Conservation (phyloP, 2,113 vertebrate species). For the Muntiacus reevesi region DNA sequence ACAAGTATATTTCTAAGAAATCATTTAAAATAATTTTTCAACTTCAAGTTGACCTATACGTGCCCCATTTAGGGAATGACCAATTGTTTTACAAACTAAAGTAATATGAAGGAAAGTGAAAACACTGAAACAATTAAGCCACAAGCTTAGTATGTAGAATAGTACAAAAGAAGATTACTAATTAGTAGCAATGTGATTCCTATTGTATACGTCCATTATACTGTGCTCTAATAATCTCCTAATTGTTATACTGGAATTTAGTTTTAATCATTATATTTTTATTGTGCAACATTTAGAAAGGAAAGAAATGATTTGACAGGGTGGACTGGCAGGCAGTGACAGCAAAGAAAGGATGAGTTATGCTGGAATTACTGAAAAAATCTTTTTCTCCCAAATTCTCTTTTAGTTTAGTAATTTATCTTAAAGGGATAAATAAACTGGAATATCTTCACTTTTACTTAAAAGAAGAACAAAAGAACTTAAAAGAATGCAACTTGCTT, state of each 20-base stretch:
- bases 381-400: conserved; percentile 2
- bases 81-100: not conserved
- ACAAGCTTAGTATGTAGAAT: not conserved
- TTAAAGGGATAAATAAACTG: not conserved
- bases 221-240: not conserved
- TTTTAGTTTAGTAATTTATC: not conserved
- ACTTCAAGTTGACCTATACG: not conserved
- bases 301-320: not conserved
- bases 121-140: not conserved
- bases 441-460: not conserved
- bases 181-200: not conserved
- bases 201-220: not conserved
- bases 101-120: not conserved
- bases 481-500: not conserved
- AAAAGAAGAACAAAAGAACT: conserved; percentile 1
- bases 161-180: not conserved
- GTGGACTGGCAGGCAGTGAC: not conserved
- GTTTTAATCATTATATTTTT: not conserved
- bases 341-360: not conserved
- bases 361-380: not conserved
- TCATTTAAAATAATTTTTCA: not conserved
- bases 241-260: not conserved
- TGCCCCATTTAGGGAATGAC: not conserved
- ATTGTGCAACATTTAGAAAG: not conserved
- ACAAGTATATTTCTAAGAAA: not conserved